phyloP scores from a whole-genome alignment of 2,888 invertebrate species.

The Macaria notata region DNA sequence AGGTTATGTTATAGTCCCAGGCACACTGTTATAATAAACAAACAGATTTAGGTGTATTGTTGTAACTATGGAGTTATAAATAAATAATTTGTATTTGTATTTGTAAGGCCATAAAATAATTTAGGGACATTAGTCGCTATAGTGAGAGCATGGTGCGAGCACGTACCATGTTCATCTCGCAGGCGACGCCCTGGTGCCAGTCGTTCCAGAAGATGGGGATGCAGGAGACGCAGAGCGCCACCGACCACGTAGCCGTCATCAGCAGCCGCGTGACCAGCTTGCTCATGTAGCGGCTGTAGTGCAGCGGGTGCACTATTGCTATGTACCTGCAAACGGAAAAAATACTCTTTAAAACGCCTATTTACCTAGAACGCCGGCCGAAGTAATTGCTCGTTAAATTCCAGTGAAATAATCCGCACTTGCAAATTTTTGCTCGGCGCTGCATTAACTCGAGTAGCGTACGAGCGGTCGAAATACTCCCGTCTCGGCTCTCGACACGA shows the following conservation, averaged over 20 bases:
- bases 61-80: too few species aligned
- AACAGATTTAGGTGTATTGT: too few species aligned
- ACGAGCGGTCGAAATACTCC: neutral
- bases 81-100: too few species aligned
- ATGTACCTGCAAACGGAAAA: slow-evolving; percentile 80
- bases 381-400: neutral
- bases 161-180: slow-evolving; percentile 86
- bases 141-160: neutral
- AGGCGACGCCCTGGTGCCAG: slow-evolving; percentile 83
- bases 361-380: too few species aligned
- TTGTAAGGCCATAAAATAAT: too few species aligned
- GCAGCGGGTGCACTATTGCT: slow-evolving; percentile 90
- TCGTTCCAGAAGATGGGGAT: slow-evolving; percentile 91
- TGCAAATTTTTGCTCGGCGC: slow-evolving; percentile 1
- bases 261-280: slow-evolving; percentile 84
- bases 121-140: too few species aligned
- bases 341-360: too few species aligned
- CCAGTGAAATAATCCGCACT: neutral
- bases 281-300: slow-evolving; percentile 90
- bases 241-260: slow-evolving; percentile 86
- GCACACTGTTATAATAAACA: too few species aligned
- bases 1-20: too few species aligned
- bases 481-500: slow-evolving; percentile 4
- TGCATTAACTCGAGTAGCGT: slow-evolving; percentile 1
- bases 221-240: slow-evolving; percentile 85